Evolutionary conservation across 2,888 invertebrate genomes (phyloP), one percentile per base, ranked within the genome.

Genomic region (Poecilobothrus nobilitatus): DNA sequence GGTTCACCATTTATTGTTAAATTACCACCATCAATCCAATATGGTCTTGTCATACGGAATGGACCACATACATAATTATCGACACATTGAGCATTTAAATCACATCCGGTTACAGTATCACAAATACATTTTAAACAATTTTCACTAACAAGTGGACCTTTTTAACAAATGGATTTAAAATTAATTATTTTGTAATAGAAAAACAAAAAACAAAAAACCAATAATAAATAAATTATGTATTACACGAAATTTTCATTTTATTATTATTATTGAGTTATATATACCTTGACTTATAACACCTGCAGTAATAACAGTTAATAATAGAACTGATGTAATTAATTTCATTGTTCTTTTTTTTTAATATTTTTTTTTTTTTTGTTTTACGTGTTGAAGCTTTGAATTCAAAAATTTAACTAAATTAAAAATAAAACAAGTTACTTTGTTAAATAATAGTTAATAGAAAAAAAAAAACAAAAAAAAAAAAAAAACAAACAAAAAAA

Each of bases 81-180:
- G 6, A 9, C 15, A 53, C 53, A 53, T 53, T 2, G 12, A 53
- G 15, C 15, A 53, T 53, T 53, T 18, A 6, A n/a, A n/a, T 53
- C 53, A 53, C 53, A 53, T 18, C 53, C 53, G 53, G 53, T 53
- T 18, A 53, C 53, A 53, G 53, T 53, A 53, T 53, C 53, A n/a
- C 53, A 53, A 53, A 53, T 53, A 53, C 53, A 53, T 53, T 53
- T 53, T 53, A 53, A 53, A 53, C 53, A 53, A 53, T 53, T 53
- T 18, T 53, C 53, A 53, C 53, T 53, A n/a, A 53, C 53, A 53
- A 15, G 12, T 53, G 53, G 53, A 53, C 53, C 53, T 53, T 12
- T 41, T 12, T 2, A 12, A 41, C 2, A 41, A 41, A 5, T 41
- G 2, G 18, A 53, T 53, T 18, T 4, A 18, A 18, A 18, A 18